These are phyloP conservation scores for Ciconia boyciana DNA, from an alignment of 2,113 vertebrate genomes.

Conservation along the genomic window DNA sequence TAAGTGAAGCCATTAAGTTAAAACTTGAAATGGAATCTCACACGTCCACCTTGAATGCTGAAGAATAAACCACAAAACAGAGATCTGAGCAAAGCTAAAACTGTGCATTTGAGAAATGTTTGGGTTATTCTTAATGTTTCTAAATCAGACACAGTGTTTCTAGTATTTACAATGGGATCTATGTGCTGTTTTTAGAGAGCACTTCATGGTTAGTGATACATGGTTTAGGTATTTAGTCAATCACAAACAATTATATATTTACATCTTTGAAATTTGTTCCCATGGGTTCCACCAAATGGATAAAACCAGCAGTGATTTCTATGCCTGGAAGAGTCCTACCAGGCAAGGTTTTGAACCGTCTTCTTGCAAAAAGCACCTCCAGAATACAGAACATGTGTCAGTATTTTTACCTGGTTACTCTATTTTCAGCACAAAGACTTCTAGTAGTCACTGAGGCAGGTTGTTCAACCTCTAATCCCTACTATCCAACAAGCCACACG, in stretches of 20 bases:
- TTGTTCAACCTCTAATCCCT: neutral
- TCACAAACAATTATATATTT: neutral
- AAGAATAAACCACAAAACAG: neutral
- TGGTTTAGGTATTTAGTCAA: neutral
- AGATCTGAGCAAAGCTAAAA: neutral
- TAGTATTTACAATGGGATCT: neutral
- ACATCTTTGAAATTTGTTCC: neutral
- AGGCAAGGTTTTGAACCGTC: neutral
- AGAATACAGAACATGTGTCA: neutral
- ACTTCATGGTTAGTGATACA: neutral
- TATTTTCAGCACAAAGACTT: neutral
- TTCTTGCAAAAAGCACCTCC: neutral
- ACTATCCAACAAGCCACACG: neutral
- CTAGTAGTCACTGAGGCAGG: neutral
- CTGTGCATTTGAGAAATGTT: neutral
- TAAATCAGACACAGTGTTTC: neutral
- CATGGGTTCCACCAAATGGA: neutral
- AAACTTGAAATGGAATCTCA: constrained; percentile 11
- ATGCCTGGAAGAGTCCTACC: neutral
- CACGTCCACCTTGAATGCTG: neutral
- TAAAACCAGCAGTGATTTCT: neutral
- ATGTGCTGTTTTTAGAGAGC: neutral
- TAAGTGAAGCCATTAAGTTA: neutral
- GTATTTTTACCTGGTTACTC: neutral
- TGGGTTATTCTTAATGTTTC: neutral